Evolutionary conservation across 1,140 invertebrate genomes (phyloP).

Genomic region (Aplysia californica): DNA sequence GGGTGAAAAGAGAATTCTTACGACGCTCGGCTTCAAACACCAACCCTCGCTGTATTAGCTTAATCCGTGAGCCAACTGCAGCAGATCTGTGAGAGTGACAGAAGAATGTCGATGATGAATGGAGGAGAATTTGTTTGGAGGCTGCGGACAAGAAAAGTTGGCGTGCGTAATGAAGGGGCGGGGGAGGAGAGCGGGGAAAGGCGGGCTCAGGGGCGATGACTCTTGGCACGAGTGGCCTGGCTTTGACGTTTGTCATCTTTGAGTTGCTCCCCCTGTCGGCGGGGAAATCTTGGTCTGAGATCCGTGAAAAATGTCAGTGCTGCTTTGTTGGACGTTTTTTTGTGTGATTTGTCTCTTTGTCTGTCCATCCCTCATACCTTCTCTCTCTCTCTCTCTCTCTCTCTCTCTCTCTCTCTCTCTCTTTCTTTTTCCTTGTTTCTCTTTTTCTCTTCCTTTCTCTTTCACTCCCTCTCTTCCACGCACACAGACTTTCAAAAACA

Average conservation of each 20-base stretch:
- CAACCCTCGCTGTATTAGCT: too few species aligned
- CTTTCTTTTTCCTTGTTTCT: slow-evolving; percentile 5
- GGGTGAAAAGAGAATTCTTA: background rate
- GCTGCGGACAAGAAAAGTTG: background rate
- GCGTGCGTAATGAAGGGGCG: background rate
- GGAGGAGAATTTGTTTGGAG: background rate
- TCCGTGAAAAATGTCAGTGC: too few species aligned
- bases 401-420: slow-evolving; percentile 25
- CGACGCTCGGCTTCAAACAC: too few species aligned
- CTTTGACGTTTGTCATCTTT: too few species aligned
- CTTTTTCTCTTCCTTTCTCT: too few species aligned
- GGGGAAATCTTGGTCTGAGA: too few species aligned
- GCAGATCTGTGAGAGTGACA: background rate
- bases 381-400: slow-evolving; percentile 28
- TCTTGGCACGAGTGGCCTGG: background rate
- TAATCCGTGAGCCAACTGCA: background rate
- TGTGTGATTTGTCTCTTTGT: slow-evolving; percentile 6
- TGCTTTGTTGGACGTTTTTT: background rate
- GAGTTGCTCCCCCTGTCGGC: too few species aligned
- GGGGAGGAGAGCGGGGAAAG: background rate
- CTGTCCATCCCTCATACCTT: slow-evolving; percentile 17
- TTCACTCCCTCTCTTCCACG: too few species aligned
- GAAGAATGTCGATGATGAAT: background rate
- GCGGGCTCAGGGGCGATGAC: background rate
- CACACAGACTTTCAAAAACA: too few species aligned